Evolutionary conservation across 2,797 vertebrate species (phyloP), one percentile per base, ranked within the genome.

Genomic region (Mus spretus): DNA sequence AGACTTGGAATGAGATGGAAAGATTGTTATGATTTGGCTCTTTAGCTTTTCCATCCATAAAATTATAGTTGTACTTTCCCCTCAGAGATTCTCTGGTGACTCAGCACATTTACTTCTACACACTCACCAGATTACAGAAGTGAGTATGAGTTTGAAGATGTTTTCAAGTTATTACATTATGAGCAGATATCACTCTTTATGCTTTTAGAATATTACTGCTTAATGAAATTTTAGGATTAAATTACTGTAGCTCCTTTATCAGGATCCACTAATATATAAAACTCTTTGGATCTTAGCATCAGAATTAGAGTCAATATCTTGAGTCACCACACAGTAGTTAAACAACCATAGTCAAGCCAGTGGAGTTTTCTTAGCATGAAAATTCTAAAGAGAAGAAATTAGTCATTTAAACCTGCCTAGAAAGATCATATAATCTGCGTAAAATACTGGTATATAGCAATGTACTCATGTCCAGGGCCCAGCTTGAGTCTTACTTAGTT

Each of bases 101-200:
- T 91, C 95, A 75, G 90, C 93, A 34, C 61, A 53, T 92, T 90
- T 81, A 31, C 15, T 85, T 89, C 82, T 10, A 8, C 34, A 86
- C 90, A 57, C 50, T 80, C 75, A 26, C 88, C 77, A 89, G 53
- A 78, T 15, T 80, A 90, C 96, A 94, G n/a, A n/a, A n/a, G 72
- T 80, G 15, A 80, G 53, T 92, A 77, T 89, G 90, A 87, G 91
- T 92, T 78, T 92, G 44, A 93, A 72, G 4, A 65, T 78, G 15
- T 90, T 94, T 97, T 90, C 53, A 91, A 93, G 44, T 94, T 89
- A 15, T 55, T 50, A n/a, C 50, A 88, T 78, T 55, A 89, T 44
- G 78, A 44, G 2, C 19, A 79, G 53, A 70, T 86, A 86, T 26
- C 26, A 72, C 47, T 50, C 37, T 17, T n/a, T 87, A 15, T 12